These are phyloP conservation scores for Balanococcus diminutus DNA, from an alignment of 2,888 invertebrate genomes.

Conservation along the genomic window DNA sequence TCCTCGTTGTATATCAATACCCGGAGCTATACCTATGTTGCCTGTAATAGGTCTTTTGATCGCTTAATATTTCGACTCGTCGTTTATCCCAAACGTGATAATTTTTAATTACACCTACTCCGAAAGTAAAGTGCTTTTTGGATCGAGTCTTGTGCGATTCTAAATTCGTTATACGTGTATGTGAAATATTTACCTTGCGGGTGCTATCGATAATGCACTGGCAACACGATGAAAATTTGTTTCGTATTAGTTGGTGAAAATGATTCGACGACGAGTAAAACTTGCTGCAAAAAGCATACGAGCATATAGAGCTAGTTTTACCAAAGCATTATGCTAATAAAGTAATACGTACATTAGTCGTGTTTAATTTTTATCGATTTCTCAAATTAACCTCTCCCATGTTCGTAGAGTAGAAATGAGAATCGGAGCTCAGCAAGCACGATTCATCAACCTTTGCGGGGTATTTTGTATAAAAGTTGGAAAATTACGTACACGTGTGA, in stretches of 20 bases:
- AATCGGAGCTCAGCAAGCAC: background rate
- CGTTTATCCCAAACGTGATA: conserved; percentile 2
- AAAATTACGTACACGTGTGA: no score
- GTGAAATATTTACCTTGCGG: conserved; percentile 18
- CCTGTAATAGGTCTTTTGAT: background rate
- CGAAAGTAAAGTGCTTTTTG: conserved; percentile 6
- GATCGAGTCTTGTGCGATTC: conserved; percentile 5
- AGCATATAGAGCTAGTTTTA: no score
- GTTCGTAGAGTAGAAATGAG: background rate
- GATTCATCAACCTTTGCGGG: background rate
- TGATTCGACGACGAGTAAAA: background rate
- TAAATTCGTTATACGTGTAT: conserved; percentile 27
- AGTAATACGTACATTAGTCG: background rate
- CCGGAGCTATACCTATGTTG: no score
- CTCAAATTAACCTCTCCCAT: background rate
- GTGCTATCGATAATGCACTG: conserved; percentile 16
- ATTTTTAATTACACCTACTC: conserved; percentile 11
- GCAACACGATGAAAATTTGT: conserved; percentile 1
- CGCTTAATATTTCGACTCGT: background rate
- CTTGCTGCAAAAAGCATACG: background rate
- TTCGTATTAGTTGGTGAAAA: background rate
- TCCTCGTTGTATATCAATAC: background rate
- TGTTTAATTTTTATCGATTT: background rate
- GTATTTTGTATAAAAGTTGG: no score
- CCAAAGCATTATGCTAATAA: no score